Evolutionary conservation across 2,113 vertebrate species (phyloP), one percentile per base, ranked within the genome.

Genomic region (Brevimyrus niger): DNA sequence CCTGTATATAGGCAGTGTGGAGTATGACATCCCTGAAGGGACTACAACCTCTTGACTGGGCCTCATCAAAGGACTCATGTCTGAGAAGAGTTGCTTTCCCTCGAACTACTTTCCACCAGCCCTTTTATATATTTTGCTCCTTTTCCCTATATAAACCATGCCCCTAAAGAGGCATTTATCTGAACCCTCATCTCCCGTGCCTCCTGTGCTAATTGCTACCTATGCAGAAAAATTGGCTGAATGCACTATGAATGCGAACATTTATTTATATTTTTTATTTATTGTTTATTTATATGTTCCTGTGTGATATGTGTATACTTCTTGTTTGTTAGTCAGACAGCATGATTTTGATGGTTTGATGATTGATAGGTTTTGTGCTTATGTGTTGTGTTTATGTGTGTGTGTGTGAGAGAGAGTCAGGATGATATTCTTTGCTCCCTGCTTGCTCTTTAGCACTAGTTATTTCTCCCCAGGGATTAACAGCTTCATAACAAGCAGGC

Each of bases 371-470:
- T 80, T 19, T 42, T 80, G 15, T 80, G 35, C 44, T 27, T n/a
- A n/a, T 55, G 7, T 50, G 21, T 87, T 58, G 9, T 58, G 48
- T 35, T 13, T 44, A 31, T 53, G 10, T 35, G n/a, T 88, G 31
- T 83, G 27, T 89, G 31, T 84, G 27, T 89, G 76, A 15, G 35
- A 58, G 84, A 8, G 50, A 51, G 69, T 76, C 76, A 89, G 55
- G 44, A 44, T 91, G 73, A 31, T 92, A 92, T 91, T 94, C 94
- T 91, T 93, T 48, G 76, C 91, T 92, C 93, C 92, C 88, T 89
- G 53, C 85, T 92, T 90, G 93, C 93, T 94, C 94, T 94, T 92
- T 94, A 94, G 95, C 94, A 94, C 92, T 94, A 88, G 91, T 91
- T 31, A 46, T 87, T 31, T 92, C 89, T 90, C 42, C 58, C 87